Evolutionary conservation across 2,113 vertebrate genomes (phyloP).

Genomic region (Tachycineta bicolor): DNA sequence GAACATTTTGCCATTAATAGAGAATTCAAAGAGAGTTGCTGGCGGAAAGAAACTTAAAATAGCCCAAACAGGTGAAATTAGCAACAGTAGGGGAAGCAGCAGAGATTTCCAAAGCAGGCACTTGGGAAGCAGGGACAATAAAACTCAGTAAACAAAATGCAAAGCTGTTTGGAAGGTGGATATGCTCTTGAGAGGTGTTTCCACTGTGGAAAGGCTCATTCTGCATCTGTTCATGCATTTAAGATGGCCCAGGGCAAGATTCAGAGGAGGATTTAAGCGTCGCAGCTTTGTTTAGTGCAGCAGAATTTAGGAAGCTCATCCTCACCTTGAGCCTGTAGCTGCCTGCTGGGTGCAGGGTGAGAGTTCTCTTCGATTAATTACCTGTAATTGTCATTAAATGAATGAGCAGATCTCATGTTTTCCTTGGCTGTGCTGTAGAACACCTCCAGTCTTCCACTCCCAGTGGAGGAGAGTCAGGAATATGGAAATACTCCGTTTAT

Average conservation of each 20-base stretch:
- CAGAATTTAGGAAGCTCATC: not conserved
- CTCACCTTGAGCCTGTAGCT: not conserved
- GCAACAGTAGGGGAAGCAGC: constrained; percentile 14
- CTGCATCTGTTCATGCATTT: constrained; percentile 30
- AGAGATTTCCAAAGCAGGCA: constrained; percentile 4
- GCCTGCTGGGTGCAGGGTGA: not conserved
- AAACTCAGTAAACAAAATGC: constrained; percentile 38
- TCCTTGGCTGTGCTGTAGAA: not conserved
- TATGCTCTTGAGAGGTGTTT: constrained; percentile 29
- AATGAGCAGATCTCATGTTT: not conserved
- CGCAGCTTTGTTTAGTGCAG: not conserved
- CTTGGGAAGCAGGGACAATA: constrained; percentile 15
- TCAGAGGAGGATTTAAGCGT: not conserved
- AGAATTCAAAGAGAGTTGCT: not conserved
- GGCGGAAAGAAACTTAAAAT: not conserved
- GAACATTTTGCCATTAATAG: not conserved
- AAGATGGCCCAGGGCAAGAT: not conserved
- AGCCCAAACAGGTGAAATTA: constrained; percentile 42
- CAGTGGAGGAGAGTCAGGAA: not conserved
- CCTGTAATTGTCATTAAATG: not conserved
- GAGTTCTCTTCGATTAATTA: not conserved
- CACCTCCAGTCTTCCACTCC: not conserved
- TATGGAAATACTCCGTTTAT: not conserved
- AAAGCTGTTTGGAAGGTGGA: constrained; percentile 5
- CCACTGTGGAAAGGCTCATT: not conserved